Conservation (phyloP, 2,113 vertebrate genomes). For the Speoplatyrhinus poulsoni region DNA sequence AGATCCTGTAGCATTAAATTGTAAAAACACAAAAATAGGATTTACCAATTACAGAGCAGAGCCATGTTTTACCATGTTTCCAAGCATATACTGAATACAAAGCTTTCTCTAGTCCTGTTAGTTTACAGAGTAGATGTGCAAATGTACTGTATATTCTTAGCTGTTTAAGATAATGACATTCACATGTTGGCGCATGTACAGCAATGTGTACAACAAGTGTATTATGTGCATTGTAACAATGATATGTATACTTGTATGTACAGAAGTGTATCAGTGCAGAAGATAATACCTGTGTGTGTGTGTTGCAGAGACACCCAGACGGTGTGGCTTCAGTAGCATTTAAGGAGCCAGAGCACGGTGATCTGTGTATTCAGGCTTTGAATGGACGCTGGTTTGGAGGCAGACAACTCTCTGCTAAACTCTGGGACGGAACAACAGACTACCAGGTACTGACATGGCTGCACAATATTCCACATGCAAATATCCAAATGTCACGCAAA, state of each 20-base stretch:
- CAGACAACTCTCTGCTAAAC: conserved; percentile 83
- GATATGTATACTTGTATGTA: not conserved
- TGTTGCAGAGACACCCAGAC: conserved; percentile 88
- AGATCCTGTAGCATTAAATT: no score
- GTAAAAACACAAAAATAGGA: no score
- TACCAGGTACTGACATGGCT: conserved; percentile 82
- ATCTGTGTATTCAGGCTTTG: conserved; percentile 83
- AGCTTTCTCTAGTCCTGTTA: no score
- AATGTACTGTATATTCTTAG: no score
- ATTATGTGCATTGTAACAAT: not conserved
- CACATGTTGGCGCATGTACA: no score
- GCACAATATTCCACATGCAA: not conserved
- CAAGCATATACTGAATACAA: no score
- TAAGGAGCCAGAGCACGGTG: conserved; percentile 86
- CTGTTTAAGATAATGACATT: no score
- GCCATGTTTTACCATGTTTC: no score
- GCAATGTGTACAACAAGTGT: no score
- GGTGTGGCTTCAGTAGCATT: conserved; percentile 94
- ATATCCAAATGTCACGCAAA: no score
- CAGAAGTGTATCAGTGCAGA: not conserved
- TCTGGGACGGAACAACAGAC: conserved; percentile 92
- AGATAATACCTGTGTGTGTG: not conserved
- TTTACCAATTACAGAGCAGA: no score
- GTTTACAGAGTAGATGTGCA: no score
- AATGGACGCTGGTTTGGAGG: conserved; percentile 96